Conservation (phyloP, 35 echinoderm and acorn worm species). For the Ptychodera flava region DNA sequence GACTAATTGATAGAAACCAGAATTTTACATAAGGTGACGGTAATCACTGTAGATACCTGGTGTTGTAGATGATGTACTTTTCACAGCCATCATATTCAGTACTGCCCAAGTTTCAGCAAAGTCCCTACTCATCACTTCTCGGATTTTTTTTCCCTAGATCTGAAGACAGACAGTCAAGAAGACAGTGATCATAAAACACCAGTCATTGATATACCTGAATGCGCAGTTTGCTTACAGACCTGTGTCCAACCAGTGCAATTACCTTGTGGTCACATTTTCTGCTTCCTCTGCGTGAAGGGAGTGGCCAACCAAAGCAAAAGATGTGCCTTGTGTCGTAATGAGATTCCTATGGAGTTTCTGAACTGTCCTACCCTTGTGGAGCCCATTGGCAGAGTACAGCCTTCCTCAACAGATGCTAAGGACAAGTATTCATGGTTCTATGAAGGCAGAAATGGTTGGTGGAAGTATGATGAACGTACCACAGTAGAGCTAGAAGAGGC, state of each 20-base stretch:
- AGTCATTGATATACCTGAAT: slow-evolving; percentile 22
- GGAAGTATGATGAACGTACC: slow-evolving; percentile 98
- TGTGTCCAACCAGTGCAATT: slow-evolving; percentile 88
- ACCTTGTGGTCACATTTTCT: slow-evolving; percentile 93
- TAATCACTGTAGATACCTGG: too few relatives aligned
- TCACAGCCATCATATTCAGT: too few relatives aligned
- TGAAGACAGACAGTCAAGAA: too few relatives aligned
- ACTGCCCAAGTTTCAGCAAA: too few relatives aligned
- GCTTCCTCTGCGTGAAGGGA: slow-evolving; percentile 93
- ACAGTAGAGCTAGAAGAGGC: slow-evolving; percentile 76
- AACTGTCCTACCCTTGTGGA: slow-evolving; percentile 50
- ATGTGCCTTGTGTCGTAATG: slow-evolving; percentile 88
- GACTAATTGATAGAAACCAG: too few relatives aligned
- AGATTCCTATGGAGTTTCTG: slow-evolving; percentile 73
- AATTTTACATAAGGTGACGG: too few relatives aligned
- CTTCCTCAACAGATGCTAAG: neutral
- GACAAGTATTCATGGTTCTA: slow-evolving; percentile 92
- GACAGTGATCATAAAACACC: too few relatives aligned
- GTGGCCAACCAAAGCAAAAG: slow-evolving; percentile 74
- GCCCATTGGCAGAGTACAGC: neutral
- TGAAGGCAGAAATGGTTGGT: slow-evolving; percentile 95
- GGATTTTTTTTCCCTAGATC: too few relatives aligned
- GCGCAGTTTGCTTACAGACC: slow-evolving; percentile 85
- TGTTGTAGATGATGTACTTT: too few relatives aligned
- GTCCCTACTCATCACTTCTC: too few relatives aligned